phyloP scores from a whole-genome alignment of 2,113 vertebrate genomes.

The Hypocryptadius cinnamomeus region DNA sequence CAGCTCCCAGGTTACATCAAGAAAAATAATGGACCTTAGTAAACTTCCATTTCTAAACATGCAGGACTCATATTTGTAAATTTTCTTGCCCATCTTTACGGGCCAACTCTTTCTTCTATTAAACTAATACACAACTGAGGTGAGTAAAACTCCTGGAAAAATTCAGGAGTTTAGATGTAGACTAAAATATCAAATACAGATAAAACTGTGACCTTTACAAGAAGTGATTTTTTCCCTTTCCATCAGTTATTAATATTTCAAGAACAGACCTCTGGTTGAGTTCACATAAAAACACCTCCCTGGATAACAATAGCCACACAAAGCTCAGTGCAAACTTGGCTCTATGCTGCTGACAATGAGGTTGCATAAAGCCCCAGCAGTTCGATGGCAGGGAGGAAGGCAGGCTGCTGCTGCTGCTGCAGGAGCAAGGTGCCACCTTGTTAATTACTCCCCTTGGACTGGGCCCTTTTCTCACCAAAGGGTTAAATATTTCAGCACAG shows the following conservation, averaged over 20 bases:
- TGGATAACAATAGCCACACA: accelerated
- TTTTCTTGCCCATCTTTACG: neutral
- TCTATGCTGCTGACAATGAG: neutral
- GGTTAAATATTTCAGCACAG: neutral
- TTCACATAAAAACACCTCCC: neutral
- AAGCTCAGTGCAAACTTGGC: neutral
- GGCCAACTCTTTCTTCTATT: neutral
- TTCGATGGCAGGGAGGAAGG: neutral
- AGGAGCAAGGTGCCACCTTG: neutral
- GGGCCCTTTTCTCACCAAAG: neutral
- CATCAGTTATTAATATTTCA: neutral
- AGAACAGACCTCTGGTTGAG: neutral
- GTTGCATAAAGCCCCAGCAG: neutral
- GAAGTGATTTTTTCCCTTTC: neutral
- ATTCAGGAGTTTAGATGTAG: neutral
- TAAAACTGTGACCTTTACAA: neutral
- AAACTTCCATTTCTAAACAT: neutral
- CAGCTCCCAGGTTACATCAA: neutral
- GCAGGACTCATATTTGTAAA: neutral
- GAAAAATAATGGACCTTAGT: neutral
- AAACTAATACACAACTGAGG: neutral
- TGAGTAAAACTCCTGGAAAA: neutral
- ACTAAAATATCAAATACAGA: neutral
- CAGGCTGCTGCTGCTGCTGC: neutral
- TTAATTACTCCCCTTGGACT: neutral